A percentile compares a stretch with the other conserved stretches of the same genome.
phyloP scores from a whole-genome alignment of 2,888 invertebrate genomes.

The Mantis religiosa region DNA sequence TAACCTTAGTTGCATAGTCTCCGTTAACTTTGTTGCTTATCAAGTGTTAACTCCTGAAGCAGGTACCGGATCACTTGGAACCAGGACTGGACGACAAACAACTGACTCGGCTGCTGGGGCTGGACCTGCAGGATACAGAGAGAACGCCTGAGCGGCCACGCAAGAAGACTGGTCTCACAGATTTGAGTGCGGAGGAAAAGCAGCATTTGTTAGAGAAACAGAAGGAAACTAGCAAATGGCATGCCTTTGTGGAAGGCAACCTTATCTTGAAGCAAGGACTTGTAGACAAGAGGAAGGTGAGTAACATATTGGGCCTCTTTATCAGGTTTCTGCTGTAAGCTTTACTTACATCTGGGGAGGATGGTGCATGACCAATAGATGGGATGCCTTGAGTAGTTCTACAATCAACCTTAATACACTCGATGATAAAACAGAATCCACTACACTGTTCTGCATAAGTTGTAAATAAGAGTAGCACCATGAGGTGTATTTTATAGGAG shows the following conservation, averaged over 20 bases:
- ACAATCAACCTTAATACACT: no score
- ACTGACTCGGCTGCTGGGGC: slow-evolving; percentile 69
- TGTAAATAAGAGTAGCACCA: no score
- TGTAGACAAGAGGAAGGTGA: slow-evolving; percentile 83
- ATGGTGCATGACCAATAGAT: no score
- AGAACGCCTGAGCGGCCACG: slow-evolving; percentile 30
- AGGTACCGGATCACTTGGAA: slow-evolving; percentile 70
- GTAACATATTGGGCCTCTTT: no score
- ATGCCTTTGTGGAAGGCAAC: slow-evolving; percentile 82
- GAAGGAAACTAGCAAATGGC: slow-evolving; percentile 67
- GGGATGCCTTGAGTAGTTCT: no score
- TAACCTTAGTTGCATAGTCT: no score
- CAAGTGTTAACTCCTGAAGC: background rate
- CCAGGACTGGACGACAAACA: slow-evolving; percentile 84
- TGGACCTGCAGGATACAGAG: slow-evolving; percentile 54
- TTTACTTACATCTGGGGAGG: no score
- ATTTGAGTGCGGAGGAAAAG: slow-evolving; percentile 63
- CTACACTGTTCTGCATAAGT: no score
- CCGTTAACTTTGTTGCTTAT: no score
- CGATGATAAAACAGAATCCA: no score
- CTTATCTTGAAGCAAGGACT: slow-evolving; percentile 92
- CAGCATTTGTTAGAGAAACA: slow-evolving; percentile 66
- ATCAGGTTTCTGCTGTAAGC: no score
- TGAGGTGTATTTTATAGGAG: no score
- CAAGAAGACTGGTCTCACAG: slow-evolving; percentile 54